Conservation (phyloP, 1,140 invertebrate genomes). For the Drosophila prosaltans region DNA sequence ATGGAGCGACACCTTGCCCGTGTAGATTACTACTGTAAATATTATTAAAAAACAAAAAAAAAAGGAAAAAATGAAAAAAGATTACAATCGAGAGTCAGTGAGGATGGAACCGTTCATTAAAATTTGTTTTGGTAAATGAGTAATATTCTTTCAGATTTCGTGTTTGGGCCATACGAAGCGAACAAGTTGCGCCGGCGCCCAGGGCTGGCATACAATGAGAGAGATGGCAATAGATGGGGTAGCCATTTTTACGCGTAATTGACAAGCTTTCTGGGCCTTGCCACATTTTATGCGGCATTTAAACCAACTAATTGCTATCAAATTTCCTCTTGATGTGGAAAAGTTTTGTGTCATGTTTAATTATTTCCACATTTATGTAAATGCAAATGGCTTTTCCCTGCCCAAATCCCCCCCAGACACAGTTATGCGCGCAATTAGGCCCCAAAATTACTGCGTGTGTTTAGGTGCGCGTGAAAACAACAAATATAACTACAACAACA, state of each 20-base stretch:
- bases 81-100: slow-evolving; percentile 63
- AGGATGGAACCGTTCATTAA: slow-evolving; percentile 72
- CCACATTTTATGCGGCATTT: slow-evolving; percentile 80
- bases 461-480: slow-evolving; percentile 76
- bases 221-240: slow-evolving; percentile 3
- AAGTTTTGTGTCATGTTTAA: slow-evolving; percentile 77
- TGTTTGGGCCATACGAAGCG: slow-evolving; percentile 38
- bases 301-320: slow-evolving; percentile 77
- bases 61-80: slow-evolving; percentile 35
- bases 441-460: slow-evolving; percentile 77
- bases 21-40: slow-evolving; percentile 82
- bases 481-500: slow-evolving; percentile 9
- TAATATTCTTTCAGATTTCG: slow-evolving; percentile 60
- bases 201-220: neutral
- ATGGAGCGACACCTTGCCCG: slow-evolving; percentile 66
- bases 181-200: slow-evolving; percentile 43
- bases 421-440: neutral
- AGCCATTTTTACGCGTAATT: slow-evolving; percentile 64
- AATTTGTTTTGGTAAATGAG: slow-evolving; percentile 44
- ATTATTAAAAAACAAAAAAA: slow-evolving; percentile 58
- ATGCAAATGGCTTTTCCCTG: slow-evolving; percentile 43
- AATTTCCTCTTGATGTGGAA: slow-evolving; percentile 69
- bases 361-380: slow-evolving; percentile 80
- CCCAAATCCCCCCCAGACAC: too few relatives aligned
- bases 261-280: slow-evolving; percentile 64